Percentiles rank a stretch among this genome's conserved stretches.
Evolutionary conservation across 2,113 vertebrate species (phyloP).

Genomic region (Ranitomeya imitator): DNA sequence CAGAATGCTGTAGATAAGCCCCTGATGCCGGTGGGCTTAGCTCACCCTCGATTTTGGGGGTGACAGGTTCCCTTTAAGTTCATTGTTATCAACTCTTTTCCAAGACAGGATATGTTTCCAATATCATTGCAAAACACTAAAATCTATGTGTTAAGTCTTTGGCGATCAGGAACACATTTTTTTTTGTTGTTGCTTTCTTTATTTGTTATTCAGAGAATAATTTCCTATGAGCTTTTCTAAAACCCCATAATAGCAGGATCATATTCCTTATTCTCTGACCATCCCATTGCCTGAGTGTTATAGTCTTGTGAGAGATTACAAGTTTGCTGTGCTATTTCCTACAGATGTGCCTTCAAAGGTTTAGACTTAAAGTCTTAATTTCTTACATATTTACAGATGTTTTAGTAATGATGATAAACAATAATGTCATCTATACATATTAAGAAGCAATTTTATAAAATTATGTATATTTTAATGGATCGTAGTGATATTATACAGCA

Average conservation of each 20-base stretch:
- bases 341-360: slow-evolving; percentile 33
- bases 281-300: neutral
- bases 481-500: neutral
- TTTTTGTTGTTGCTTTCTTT: neutral
- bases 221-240: neutral
- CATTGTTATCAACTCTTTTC: slow-evolving; percentile 4
- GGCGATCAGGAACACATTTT: neutral
- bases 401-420: neutral
- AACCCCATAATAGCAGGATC: neutral
- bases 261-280: slow-evolving; percentile 1
- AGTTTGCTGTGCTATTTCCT: slow-evolving; percentile 49
- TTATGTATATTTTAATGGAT: neutral
- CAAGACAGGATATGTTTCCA: neutral
- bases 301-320: slow-evolving; percentile 39
- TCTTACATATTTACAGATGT: slow-evolving; percentile 44
- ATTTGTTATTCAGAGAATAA: neutral
- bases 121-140: slow-evolving; percentile 34
- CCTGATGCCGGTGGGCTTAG: too few species aligned
- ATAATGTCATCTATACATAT: neutral
- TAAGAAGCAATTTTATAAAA: neutral
- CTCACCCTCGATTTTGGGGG: too few species aligned
- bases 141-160: neutral
- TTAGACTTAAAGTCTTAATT: neutral
- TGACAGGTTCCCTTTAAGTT: neutral
- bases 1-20: too few species aligned